Percentiles rank a stretch among this genome's conserved stretches.
Evolutionary conservation across 2,797 vertebrate genomes (phyloP).

Genomic region (Odontamblyopus rebecca): DNA sequence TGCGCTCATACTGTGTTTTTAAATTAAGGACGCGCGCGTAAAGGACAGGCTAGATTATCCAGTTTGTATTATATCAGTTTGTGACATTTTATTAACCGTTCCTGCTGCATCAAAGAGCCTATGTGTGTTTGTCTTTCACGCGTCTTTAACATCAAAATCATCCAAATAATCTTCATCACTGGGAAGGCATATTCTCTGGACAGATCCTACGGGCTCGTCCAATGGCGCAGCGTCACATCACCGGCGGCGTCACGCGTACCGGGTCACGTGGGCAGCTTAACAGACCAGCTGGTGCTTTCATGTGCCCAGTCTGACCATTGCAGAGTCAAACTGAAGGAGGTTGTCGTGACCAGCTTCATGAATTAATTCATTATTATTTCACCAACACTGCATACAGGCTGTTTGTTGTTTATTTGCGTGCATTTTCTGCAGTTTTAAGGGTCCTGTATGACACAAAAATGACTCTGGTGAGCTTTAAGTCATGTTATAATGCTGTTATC

Average conservation of each 20-base stretch:
- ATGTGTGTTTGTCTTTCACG: background rate
- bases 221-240: conserved; percentile 34
- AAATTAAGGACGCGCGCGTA: conserved; percentile 19
- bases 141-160: background rate
- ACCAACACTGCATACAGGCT: no score
- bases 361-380: background rate
- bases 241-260: conserved; percentile 34
- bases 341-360: background rate
- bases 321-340: conserved; percentile 7
- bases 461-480: no score
- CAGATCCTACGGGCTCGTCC: conserved; percentile 31
- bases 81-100: background rate
- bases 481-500: no score
- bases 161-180: conserved; percentile 34
- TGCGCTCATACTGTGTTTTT: conserved; percentile 23
- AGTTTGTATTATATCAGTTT: background rate
- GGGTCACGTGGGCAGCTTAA: conserved; percentile 51
- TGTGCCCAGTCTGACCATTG: conserved; percentile 11
- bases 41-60: background rate
- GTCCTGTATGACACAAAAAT: no score
- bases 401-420: no score
- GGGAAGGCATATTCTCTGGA: conserved; percentile 11
- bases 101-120: no score
- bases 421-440: no score
- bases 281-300: conserved; percentile 26